Evolutionary conservation across 2,113 vertebrate species (phyloP), one percentile per base, ranked within the genome.

Genomic region (Pelusios castaneus): DNA sequence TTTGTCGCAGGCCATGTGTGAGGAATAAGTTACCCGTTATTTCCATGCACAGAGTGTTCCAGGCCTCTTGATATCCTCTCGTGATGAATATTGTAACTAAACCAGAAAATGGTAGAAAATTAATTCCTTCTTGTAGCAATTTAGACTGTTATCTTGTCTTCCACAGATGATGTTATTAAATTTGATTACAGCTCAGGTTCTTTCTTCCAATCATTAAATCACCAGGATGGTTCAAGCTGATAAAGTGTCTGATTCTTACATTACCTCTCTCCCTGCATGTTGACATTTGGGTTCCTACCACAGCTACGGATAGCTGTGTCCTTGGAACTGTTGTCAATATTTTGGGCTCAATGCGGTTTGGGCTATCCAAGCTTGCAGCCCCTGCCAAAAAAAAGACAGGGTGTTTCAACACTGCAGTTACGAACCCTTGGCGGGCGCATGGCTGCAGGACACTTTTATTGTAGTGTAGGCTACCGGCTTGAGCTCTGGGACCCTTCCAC

Each of bases 161-260:
- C 84, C 95, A 94, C 78, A 94, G 93, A 55, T 56, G 70, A 82
- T 70, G 75, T 73, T 87, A 55, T 91, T 93, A 93, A 91, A 51
- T 93, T 97, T 94, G 91, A 90, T 93, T 90, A 91, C 41, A 90
- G 43, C 54, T 94, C 70, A 76, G 0, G 0, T 91, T 92, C 79
- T 80, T 92, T 90, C 87, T 95, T 45, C 81, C 56, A 85, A 79
- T 89, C 22, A 7, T 81, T 92, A 89, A 94, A 89, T 94, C 84
- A 84, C 70, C 70, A 89, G 93, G 85, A 41, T 89, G 91, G 82
- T 38, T 85, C 82, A 76, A 73, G 51, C 81, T 87, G 93, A 95
- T 97, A 91, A 94, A 85, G 79, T 89, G 95, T 89, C 79, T 10
- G 17, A 60, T 75, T 89, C 83, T 84, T 79, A 14, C 6, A 41